Base-by-base conservation (phyloP, 2,113 vertebrate genomes). In the Sardina pilchardus region DNA sequence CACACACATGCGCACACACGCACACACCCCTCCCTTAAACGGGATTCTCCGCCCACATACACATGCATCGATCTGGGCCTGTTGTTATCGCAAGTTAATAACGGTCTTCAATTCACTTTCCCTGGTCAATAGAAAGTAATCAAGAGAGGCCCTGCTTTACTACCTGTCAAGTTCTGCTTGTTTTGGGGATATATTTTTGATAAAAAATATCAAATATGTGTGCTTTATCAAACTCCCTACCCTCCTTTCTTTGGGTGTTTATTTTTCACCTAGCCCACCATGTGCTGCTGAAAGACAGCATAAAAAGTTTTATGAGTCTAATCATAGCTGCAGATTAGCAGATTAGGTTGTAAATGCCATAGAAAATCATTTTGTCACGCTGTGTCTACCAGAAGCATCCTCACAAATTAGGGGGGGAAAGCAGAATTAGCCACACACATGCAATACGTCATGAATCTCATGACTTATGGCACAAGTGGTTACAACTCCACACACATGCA, bases 21-120 rank as follows among this genome's bases (percentile, higher is more conserved):
- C 44, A 82, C 81, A 47, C 59, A 7, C 59, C 6, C n/a, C 24
- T n/a, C 59, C 59, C 3, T 71, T 71, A 71, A 71, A 30, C n/a
- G 30, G 9, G 14, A 36, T 12, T 36, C 12, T 2, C 30, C 67
- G 10, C 30, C 67, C 82, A 53, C n/a, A 17, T 48, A 30, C 82
- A 83, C 47, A 48, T n/a, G 26, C 48, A 88, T 86, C 82, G 87
- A 88, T 88, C 78, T 3, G n/a, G 43, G 14, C 10, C 26, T 56
- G 82, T 82, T 78, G 87, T 88, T 82, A 86, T 84, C 82, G 82
- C 47, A 14, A 82, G 78, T 67, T 86, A 88, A 88, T 82, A 39
- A 82, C 4, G 81, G 26, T 47, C 34, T 45, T 82, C 63, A 82
- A 48, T 85, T 50, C 84, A 81, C 87, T 84, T 71, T 6, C 12